A percentile compares a stretch with the other conserved stretches of the same genome.
Evolutionary conservation across 1,140 invertebrate genomes (phyloP).

Genomic region (Neocloeon triangulifer): DNA sequence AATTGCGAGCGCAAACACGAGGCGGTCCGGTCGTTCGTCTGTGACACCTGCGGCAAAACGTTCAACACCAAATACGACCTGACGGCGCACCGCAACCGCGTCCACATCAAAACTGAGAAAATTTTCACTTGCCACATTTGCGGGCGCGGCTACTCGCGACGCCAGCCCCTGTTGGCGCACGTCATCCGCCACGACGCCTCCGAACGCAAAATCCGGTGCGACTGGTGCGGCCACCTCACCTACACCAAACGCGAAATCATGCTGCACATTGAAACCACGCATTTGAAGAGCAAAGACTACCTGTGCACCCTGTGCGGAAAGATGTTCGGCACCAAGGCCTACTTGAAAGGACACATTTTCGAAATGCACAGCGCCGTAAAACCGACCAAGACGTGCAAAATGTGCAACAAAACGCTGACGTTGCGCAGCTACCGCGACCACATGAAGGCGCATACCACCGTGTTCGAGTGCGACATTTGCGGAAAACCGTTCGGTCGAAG

Average conservation of each 20-base stretch:
- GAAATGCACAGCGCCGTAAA: no score
- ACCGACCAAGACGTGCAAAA: no score
- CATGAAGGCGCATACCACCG: no score
- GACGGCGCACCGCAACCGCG: conserved; percentile 16
- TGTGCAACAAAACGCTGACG: no score
- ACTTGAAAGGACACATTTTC: no score
- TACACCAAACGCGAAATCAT: conserved; percentile 12
- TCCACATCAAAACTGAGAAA: no score
- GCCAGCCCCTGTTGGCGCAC: neutral
- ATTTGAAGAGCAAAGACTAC: conserved; percentile 16
- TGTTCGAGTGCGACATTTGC: no score
- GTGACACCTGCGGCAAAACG: conserved; percentile 28
- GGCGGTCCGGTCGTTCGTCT: conserved; percentile 22
- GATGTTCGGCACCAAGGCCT: conserved; percentile 14
- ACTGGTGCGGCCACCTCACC: conserved; percentile 18
- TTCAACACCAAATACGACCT: conserved; percentile 24
- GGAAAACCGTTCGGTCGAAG: no score
- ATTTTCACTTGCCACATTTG: conserved; percentile 11
- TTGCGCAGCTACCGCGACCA: no score
- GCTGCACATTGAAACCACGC: no score
- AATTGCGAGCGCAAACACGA: no score
- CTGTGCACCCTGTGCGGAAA: conserved; percentile 16
- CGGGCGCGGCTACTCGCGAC: neutral
- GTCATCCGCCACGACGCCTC: conserved; percentile 8
- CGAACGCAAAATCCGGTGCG: conserved; percentile 15